phyloP scores from a whole-genome alignment of 1,140 invertebrate species.

The Anthonomus grandis region DNA sequence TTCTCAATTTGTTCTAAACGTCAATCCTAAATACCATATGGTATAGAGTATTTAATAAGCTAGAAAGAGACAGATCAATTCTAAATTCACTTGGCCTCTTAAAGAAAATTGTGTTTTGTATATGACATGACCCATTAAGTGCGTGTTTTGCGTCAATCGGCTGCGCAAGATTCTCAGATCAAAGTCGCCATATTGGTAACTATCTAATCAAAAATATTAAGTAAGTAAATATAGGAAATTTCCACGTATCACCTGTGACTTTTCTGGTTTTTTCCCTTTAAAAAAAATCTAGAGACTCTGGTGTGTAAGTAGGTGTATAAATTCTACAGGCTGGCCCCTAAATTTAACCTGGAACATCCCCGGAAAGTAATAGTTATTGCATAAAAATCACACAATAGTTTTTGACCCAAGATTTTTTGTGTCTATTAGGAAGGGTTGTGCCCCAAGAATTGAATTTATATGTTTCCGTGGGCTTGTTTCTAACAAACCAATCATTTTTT shows the following conservation, averaged over 20 bases:
- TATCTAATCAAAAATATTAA: slow-evolving; percentile 44
- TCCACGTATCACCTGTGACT: slow-evolving; percentile 30
- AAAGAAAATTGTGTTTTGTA: too few species aligned
- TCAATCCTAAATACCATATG: too few species aligned
- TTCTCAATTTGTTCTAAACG: too few species aligned
- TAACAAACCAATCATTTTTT: neutral
- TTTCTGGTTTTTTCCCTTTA: slow-evolving; percentile 25
- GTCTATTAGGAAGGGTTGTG: slow-evolving; percentile 17
- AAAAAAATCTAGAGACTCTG: slow-evolving; percentile 18
- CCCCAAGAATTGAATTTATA: neutral
- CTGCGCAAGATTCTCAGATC: slow-evolving; percentile 36
- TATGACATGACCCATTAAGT: too few species aligned
- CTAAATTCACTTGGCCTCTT: too few species aligned
- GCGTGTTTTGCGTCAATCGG: too few species aligned
- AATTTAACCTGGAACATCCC: neutral
- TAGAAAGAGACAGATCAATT: too few species aligned
- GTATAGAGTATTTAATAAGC: too few species aligned
- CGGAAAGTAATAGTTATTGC: slow-evolving; percentile 28
- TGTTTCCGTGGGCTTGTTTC: slow-evolving; percentile 14
- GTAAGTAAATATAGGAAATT: slow-evolving; percentile 42
- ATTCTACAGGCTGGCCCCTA: neutral
- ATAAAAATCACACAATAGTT: slow-evolving; percentile 35
- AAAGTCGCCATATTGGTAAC: slow-evolving; percentile 44
- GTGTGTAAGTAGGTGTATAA: slow-evolving; percentile 33
- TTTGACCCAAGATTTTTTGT: slow-evolving; percentile 20